These are phyloP conservation scores for Oreochromis spilurus DNA, from an alignment of 2,113 vertebrate species.

Conservation along the genomic window DNA sequence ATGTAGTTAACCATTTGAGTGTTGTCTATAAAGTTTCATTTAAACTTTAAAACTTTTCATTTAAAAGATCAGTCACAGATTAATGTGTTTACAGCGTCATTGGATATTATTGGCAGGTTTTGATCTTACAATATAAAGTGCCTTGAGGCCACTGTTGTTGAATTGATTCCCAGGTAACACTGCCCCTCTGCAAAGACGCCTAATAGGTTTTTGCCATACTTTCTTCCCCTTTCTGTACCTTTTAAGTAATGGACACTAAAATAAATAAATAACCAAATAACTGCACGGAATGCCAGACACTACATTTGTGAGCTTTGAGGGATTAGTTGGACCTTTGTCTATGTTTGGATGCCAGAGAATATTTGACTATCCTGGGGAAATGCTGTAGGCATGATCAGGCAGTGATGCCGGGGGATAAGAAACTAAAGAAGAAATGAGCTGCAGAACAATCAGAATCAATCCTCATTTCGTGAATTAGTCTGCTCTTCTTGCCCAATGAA, in stretches of 20 bases:
- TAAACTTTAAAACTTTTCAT: neutral
- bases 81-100: neutral
- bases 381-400: slow-evolving; percentile 9
- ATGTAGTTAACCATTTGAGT: neutral
- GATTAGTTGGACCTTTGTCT: neutral
- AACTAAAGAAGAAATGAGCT: slow-evolving; percentile 15
- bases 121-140: neutral
- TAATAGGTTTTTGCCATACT: neutral
- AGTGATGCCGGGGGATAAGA: slow-evolving; percentile 8
- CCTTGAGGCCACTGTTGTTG: neutral
- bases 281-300: neutral
- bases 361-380: neutral
- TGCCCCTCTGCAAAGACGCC: neutral
- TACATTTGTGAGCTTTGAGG: neutral
- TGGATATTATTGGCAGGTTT: neutral
- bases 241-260: neutral
- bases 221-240: neutral
- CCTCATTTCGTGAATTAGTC: slow-evolving; percentile 47
- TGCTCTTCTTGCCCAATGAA: slow-evolving; percentile 21
- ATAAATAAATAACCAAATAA: slow-evolving; percentile 9
- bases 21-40: neutral
- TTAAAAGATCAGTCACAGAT: neutral
- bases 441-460: slow-evolving; percentile 47
- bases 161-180: neutral
- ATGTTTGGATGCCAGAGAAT: neutral